Evolutionary conservation across 1,140 invertebrate species (phyloP).

Genomic region (Aphaenogaster ashmeadi): DNA sequence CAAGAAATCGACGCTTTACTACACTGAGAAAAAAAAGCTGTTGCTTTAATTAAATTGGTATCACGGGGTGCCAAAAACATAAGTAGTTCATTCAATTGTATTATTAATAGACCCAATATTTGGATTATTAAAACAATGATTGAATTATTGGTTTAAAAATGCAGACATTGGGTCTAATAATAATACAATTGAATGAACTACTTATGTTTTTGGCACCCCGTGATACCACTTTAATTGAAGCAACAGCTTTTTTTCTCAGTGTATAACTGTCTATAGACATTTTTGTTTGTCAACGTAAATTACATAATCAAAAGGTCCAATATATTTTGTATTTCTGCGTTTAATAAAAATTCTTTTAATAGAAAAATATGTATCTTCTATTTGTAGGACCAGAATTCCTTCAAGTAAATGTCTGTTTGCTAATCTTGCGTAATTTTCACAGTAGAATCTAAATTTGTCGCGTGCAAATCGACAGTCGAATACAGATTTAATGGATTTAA

Average conservation of each 20-base stretch:
- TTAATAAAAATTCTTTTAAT: not conserved
- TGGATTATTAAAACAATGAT: no score
- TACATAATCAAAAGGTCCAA: not conserved
- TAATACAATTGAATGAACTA: no score
- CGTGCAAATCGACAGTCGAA: not conserved
- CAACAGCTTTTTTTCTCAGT: no score
- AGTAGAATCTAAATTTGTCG: not conserved
- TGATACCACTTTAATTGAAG: no score
- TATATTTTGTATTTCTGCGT: not conserved
- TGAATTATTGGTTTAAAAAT: no score
- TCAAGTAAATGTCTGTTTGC: not conserved
- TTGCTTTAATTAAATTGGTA: no score
- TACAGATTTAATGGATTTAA: slow-evolving; percentile 6
- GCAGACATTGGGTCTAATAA: no score
- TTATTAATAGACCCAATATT: no score
- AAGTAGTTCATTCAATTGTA: no score
- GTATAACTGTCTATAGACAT: not conserved
- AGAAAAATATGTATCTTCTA: not conserved
- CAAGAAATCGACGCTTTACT: not conserved
- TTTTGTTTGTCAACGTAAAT: not conserved
- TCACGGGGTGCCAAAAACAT: no score
- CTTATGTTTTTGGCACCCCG: no score
- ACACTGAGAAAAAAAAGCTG: no score
- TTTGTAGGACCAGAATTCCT: not conserved
- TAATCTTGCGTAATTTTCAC: not conserved